phyloP scores from a whole-genome alignment of 2,113 vertebrate genomes.

The Melanerpes aurifrons region DNA sequence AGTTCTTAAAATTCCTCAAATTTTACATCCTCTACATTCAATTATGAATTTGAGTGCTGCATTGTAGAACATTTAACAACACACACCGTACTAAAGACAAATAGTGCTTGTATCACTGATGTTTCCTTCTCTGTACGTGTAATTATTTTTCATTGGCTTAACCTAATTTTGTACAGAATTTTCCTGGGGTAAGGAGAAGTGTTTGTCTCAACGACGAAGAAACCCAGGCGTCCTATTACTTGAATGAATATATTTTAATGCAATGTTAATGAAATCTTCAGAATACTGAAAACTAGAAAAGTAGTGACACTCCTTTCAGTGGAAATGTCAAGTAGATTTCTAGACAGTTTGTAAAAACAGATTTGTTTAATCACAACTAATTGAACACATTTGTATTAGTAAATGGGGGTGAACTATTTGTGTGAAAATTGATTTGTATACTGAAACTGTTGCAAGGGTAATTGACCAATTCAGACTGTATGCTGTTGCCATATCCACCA shows the following conservation, averaged over 20 bases:
- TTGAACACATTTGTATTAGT: not conserved
- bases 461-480: not conserved
- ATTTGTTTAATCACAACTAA: not conserved
- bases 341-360: not conserved
- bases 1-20: not conserved
- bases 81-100: not conserved
- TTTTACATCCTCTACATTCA: not conserved
- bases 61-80: not conserved
- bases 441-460: not conserved
- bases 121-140: not conserved
- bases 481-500: not conserved
- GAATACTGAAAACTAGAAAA: not conserved
- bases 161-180: not conserved
- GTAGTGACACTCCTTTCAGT: not conserved
- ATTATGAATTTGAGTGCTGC: not conserved
- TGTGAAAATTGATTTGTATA: not conserved
- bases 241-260: not conserved
- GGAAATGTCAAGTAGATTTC: not conserved
- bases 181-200: not conserved
- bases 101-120: not conserved
- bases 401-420: not conserved
- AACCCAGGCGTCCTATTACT: not conserved
- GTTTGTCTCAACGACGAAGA: not conserved
- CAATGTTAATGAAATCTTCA: not conserved
- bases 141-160: not conserved